Evolutionary conservation across 2,888 invertebrate species (phyloP), one percentile per base, ranked within the genome.

Genomic region (Coelogynopora nodosa): DNA sequence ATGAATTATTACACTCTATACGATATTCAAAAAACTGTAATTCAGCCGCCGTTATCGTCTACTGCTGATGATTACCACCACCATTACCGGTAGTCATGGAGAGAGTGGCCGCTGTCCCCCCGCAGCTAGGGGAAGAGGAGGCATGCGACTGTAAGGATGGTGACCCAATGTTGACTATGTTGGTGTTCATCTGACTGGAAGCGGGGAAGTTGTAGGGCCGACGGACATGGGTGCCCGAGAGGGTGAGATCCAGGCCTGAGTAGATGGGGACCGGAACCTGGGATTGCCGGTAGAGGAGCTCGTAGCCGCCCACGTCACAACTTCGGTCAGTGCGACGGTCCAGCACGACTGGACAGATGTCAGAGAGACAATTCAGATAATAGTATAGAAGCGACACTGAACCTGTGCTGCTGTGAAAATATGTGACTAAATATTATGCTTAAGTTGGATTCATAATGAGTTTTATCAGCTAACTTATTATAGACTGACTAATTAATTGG

Each of bases 241-340:
- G 80, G n/a, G 84, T 87, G 81, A 92, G 88, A 87, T 90, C 91
- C 28, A 91, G 90, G 31, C 92, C 92, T 84, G 92, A 90, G 88
- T 92, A 92, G 0, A 91, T 91, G 0, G 92, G 92, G 0, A 91
- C 90, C 0, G 90, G 89, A 13, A 92, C 91, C 74, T 89, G 86
- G 0, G 90, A 89, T 88, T 91, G 91, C 87, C 91, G 92, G 89
- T 90, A 92, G 0, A 91, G 90, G 84, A 92, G 88, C 88, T 92
- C 92, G 90, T 91, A 92, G 31, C 89, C 88, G 0, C 92, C 92
- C 10, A 90, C 90, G 88, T 91, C 91, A 89, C 90, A 90, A 88
- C 90, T 91, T 88, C 90, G 90, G 88, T 92, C 91, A 85, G 89
- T 88, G 85, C 90, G 90, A 85, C 91, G 89, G 88, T 92, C 92